Evolutionary conservation across 2,797 vertebrate species (phyloP), one percentile per base, ranked within the genome.

Genomic region (Falco rusticolus): DNA sequence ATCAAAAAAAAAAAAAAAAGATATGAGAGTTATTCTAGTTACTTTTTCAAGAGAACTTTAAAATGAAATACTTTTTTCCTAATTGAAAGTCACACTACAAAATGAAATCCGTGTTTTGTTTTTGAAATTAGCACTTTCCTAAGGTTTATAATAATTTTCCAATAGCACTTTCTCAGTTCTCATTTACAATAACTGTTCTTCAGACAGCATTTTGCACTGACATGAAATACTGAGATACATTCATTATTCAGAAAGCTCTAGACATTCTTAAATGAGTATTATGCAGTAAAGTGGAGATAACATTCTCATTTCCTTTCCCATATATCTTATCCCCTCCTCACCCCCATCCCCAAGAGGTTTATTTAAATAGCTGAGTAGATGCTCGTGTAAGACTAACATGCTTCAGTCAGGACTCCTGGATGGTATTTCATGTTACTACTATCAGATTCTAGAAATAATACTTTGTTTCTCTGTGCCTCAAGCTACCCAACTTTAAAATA

Each of bases 91-190:
- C 87, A 89, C 56, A 51, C 19, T 80, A 69, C 63, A 93, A 96
- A 96, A 93, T 65, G 7, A 96, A 97, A 71, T 51, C 45, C 2
- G 0, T 48, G 45, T 76, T 93, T 86, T 41, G 11, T 69, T 95
- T 96, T 68, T 74, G 20, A 92, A 94, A 97, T 94, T 64, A 94
- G 84, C n/a, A 89, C 50, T 94, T 96, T 79, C 54, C 31, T 77
- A 74, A 84, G 51, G 63, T 90, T 84, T 87, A 37, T 31, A 94
- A 61, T 85, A 66, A 63, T 75, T 90, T 93, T 89, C 43, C 79
- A 89, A 29, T 7, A 85, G 39, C 34, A 53, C 16, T 82, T 94
- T 85, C 83, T 91, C 68, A 34, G 41, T 80, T 88, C 51, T 86
- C 57, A 84, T 91, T 92, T 93, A 77, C 64, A 77, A 15, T 45